Percentiles rank a stretch among this genome's conserved stretches.
phyloP scores from a whole-genome alignment of 2,797 vertebrate genomes.

The Pelochelys cantorii region DNA sequence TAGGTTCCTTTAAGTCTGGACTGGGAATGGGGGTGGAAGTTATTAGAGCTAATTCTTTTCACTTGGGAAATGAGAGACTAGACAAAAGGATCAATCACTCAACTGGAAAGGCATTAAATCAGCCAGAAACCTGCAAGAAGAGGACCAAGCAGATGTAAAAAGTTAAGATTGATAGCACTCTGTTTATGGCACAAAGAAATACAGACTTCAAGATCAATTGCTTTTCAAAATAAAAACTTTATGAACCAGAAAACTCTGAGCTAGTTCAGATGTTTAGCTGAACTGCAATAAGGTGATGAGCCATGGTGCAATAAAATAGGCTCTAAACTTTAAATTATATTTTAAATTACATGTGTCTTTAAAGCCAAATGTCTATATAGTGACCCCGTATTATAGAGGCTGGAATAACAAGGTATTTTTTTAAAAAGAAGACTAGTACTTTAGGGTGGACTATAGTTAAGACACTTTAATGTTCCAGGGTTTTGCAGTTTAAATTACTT shows the following conservation, averaged over 20 bases:
- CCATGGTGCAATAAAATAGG: not conserved
- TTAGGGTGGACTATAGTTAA: not conserved
- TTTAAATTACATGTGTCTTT: conserved; percentile 21
- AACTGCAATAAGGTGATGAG: not conserved
- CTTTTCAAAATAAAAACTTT: not conserved
- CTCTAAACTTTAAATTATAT: not conserved
- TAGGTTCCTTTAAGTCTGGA: not conserved
- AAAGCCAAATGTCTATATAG: not conserved
- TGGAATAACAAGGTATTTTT: not conserved
- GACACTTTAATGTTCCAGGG: not conserved
- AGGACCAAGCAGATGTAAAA: not conserved
- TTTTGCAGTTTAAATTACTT: not conserved
- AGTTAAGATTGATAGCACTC: not conserved
- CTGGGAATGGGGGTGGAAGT: not conserved
- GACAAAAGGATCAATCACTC: conserved; percentile 3
- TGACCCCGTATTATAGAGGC: not conserved
- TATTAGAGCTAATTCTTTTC: not conserved
- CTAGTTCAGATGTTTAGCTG: not conserved
- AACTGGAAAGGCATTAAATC: conserved; percentile 39
- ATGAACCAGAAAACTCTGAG: not conserved
- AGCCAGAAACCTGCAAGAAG: conserved; percentile 32
- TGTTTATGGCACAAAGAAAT: conserved; percentile 40
- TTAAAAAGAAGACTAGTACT: not conserved
- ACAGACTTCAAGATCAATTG: not conserved
- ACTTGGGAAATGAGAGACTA: not conserved